Percentiles rank a stretch among this genome's conserved stretches.
phyloP scores from a whole-genome alignment of 1,140 invertebrate species.

The Agrilus planipennis region DNA sequence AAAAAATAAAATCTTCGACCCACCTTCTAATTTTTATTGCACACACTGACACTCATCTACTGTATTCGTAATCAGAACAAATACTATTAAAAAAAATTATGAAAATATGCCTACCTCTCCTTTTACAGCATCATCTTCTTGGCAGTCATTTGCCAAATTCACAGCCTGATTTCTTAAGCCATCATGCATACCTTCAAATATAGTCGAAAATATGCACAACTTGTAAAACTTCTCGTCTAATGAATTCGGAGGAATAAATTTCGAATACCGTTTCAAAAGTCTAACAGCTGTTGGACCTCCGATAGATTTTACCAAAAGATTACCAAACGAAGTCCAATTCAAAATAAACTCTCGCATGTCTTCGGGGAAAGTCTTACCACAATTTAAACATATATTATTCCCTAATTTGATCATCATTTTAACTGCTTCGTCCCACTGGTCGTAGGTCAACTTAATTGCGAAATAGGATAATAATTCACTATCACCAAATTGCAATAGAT shows the following conservation, averaged over 20 bases:
- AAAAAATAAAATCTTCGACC: too few relatives aligned
- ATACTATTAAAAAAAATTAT: slow-evolving; percentile 4
- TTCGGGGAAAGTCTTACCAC: slow-evolving; percentile 23
- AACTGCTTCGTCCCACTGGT: slow-evolving; percentile 26
- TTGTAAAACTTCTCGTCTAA: slow-evolving; percentile 31
- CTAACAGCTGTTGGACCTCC: slow-evolving; percentile 22
- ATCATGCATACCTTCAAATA: slow-evolving; percentile 4
- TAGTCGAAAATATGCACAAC: slow-evolving; percentile 23
- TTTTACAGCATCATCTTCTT: slow-evolving; percentile 3
- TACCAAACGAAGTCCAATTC: slow-evolving; percentile 29
- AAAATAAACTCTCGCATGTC: slow-evolving; percentile 16
- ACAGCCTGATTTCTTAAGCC: slow-evolving; percentile 8
- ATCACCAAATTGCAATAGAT: slow-evolving; percentile 27
- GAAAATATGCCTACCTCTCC: slow-evolving; percentile 4
- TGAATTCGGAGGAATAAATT: slow-evolving; percentile 28
- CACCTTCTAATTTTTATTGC: too few relatives aligned
- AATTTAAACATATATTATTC: slow-evolving; percentile 30
- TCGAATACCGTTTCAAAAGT: slow-evolving; percentile 28
- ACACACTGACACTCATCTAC: too few relatives aligned
- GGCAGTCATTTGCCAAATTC: slow-evolving; percentile 14
- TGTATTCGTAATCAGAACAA: slow-evolving; percentile 1
- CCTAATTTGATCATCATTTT: slow-evolving; percentile 23
- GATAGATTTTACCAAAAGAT: slow-evolving; percentile 29
- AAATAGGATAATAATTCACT: slow-evolving; percentile 16
- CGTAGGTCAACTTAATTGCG: slow-evolving; percentile 21